phyloP scores from a whole-genome alignment of 2,797 vertebrate genomes.

The Syngnathus acus region DNA sequence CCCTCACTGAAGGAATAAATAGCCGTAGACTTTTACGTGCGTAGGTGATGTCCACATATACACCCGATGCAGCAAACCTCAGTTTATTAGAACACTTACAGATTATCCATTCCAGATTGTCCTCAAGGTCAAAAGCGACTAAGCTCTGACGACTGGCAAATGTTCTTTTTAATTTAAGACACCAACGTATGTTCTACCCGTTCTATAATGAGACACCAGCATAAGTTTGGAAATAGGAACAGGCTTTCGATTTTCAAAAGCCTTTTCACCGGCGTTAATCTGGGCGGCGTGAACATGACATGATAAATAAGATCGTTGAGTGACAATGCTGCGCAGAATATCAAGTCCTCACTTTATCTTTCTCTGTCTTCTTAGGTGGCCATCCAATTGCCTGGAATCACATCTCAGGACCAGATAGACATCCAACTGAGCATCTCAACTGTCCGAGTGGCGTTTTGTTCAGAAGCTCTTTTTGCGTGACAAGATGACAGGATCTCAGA shows the following conservation, averaged over 20 bases:
- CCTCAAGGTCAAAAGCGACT: constrained; percentile 28
- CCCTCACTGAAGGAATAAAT: constrained; percentile 37
- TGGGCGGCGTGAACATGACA: constrained; percentile 20
- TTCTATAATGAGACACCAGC: constrained; percentile 34
- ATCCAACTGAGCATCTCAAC: constrained; percentile 36
- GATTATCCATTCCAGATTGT: constrained; percentile 9
- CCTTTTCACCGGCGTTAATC: constrained; percentile 14
- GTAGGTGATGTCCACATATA: constrained; percentile 41
- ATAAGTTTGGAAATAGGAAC: constrained; percentile 23
- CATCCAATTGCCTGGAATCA: constrained; percentile 26
- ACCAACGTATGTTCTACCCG: constrained; percentile 8
- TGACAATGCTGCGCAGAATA: neutral
- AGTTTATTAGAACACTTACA: constrained; percentile 17
- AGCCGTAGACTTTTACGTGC: constrained; percentile 40
- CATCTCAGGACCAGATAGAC: constrained; percentile 21
- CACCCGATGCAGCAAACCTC: constrained; percentile 8
- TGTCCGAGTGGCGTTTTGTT: constrained; percentile 22
- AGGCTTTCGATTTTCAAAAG: constrained; percentile 8
- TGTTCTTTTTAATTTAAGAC: constrained; percentile 22
- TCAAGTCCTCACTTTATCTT: neutral
- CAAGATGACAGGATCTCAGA: neutral
- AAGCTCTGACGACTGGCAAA: constrained; percentile 36
- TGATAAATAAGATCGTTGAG: constrained; percentile 13
- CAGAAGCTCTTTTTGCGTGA: constrained; percentile 40
- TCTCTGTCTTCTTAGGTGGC: constrained; percentile 39